Conservation (phyloP, 2,113 vertebrate species). For the Solenodon paradoxus region DNA sequence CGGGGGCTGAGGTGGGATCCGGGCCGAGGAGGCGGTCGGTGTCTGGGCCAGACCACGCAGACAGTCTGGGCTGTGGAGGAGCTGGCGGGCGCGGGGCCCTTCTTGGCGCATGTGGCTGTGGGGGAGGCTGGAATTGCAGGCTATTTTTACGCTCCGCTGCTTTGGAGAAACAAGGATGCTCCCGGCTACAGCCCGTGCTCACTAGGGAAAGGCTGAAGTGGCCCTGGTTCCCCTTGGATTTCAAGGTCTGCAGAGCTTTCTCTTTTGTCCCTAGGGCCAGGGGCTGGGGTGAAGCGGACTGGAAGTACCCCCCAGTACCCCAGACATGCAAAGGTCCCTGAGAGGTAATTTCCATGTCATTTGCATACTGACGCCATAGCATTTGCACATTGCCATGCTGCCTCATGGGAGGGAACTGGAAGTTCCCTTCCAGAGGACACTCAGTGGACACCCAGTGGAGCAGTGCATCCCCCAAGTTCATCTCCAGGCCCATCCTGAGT, state of each 20-base stretch:
- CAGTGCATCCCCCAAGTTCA: background rate
- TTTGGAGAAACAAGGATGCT: constrained; percentile 59
- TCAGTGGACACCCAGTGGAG: background rate
- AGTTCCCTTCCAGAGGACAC: background rate
- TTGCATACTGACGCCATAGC: background rate
- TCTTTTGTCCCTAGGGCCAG: background rate
- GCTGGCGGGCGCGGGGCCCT: background rate
- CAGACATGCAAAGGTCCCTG: background rate
- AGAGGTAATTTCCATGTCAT: constrained; percentile 35
- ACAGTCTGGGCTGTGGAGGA: constrained; percentile 31
- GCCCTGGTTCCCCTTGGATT: background rate
- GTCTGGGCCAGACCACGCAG: background rate
- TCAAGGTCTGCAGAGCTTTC: background rate
- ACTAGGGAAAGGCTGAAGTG: background rate
- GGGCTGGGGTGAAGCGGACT: background rate
- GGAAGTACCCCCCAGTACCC: background rate
- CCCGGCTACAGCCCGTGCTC: constrained; percentile 17
- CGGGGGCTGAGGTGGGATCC: background rate
- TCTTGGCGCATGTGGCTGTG: background rate
- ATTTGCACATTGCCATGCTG: background rate
- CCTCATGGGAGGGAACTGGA: background rate
- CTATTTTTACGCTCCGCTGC: constrained; percentile 69
- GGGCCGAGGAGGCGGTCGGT: background rate
- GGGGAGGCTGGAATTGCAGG: constrained; percentile 51
- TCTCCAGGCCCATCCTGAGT: background rate